Evolutionary conservation across 2,113 vertebrate species (phyloP).

Genomic region (Arvicanthis niloticus): DNA sequence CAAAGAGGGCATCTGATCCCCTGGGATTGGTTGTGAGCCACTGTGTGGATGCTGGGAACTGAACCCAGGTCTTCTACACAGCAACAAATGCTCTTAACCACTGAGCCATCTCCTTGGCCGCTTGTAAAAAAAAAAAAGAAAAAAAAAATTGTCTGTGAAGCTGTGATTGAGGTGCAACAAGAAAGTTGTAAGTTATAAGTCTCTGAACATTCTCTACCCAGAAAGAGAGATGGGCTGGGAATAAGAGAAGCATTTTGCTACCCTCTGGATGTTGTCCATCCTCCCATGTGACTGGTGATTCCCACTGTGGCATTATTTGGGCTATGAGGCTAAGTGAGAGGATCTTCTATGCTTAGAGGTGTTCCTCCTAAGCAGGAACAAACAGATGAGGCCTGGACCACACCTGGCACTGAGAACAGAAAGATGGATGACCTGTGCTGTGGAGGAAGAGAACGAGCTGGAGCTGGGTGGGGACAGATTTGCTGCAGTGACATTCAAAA

Average conservation of each 20-base stretch:
- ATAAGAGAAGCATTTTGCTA: not conserved
- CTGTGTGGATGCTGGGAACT: not conserved
- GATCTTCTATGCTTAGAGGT: not conserved
- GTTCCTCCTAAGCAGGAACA: not conserved
- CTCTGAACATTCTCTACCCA: not conserved
- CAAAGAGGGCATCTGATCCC: not conserved
- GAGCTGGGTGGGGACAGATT: not conserved
- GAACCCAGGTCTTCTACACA: not conserved
- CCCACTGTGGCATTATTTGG: not conserved
- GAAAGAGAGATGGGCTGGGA: not conserved
- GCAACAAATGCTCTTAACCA: not conserved
- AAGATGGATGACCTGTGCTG: not conserved
- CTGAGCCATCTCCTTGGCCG: not conserved
- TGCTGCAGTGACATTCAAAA: not conserved
- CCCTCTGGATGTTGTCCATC: too few relatives aligned
- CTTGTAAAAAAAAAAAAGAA: too few relatives aligned
- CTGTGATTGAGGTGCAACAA: rapidly evolving
- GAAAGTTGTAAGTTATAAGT: not conserved
- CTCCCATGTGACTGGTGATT: not conserved
- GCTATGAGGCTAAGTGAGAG: rapidly evolving
- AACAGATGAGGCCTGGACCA: rapidly evolving
- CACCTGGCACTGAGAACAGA: rapidly evolving
- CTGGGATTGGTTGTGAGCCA: not conserved
- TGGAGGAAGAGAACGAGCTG: not conserved
- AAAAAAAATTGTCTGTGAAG: not conserved